Evolutionary conservation across 2,113 vertebrate genomes (phyloP), one percentile per base, ranked within the genome.

Genomic region (Romanogobio albipinnatus): DNA sequence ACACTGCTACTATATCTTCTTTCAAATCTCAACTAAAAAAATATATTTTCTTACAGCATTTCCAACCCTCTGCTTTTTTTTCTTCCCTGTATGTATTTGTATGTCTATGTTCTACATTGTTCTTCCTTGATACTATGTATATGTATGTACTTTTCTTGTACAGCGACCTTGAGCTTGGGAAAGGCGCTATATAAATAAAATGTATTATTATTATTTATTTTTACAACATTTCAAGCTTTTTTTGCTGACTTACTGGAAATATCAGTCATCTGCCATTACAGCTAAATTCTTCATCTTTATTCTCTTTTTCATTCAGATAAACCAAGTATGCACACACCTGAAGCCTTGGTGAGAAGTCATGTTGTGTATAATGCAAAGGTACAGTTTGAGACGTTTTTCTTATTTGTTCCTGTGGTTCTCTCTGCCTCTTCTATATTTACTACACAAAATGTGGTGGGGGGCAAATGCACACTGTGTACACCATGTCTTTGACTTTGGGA

Each of bases 291-390:
- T 73, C 0, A 5, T 36, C 4, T 56, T 62, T 26, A 19, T 17
- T 76, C 68, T 85, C 10, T 78, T 3, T 58, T 59, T 53, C 9
- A 45, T 79, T 3, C 85, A 89, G 88, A 89, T 88, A 89, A 89
- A 85, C 59, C 86, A 24, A 80, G 13, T 33, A 82, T 88, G 75
- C 79, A 85, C 68, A 86, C 76, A 56, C 80, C 86, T 0, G 88
- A 89, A 26, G 70, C 86, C 36, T 76, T 89, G 85, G 86, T 84
- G 81, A 83, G 82, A 61, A 81, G 84, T 81, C 75, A 88, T 33
- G 78, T 88, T 49, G 80, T 81, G 14, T 89, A 88, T 85, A 89
- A 73, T 29, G 83, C 83, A 53, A 89, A 89, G 88, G 86, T 89
- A 86, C 9, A 58, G 76, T 86, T 76, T 26, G 43, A 66, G 39